Evolutionary conservation across 1,140 invertebrate genomes (phyloP), one percentile per base, ranked within the genome.

Genomic region (Drepana arcuata): DNA sequence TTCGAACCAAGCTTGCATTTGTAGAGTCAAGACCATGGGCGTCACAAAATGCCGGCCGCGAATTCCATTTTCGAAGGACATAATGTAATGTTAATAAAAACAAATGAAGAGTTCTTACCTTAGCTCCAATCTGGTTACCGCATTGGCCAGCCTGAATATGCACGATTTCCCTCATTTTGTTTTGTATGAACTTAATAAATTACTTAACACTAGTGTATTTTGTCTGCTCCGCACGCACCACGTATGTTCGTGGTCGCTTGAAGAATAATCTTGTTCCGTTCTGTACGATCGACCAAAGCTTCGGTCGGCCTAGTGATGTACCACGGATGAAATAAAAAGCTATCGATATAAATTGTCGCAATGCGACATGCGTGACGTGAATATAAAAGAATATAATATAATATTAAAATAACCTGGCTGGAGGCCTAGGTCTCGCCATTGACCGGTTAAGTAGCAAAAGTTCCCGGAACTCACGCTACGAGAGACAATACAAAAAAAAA

Each of bases 131-230:
- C 81, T 94, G 92, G 84, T 93, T 93, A 50, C 92, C 92, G 73
- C 92, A 94, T 69, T 94, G 92, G 39, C 92, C 92, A 57, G 91
- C 91, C 83, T 93, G 92, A 58, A 96, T 87, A 75, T 95, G 94
- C 41, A 96, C 92, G 68, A 96, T 96, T 90, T 96, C 95, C 80
- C 94, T 90, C 94, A 96, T 96, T 70, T 85, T 90, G 57, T 56
- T 44, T 18, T 34, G 55, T 78, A 49, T 70, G 63, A 69, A 74
- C 66, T 73, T 64, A 66, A 69, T 72, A 72, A 69, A 73, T 80
- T 77, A 80, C 70, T 75, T 80, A 74, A 67, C 71, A 75, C 67
- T 72, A 77, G 48, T 56, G 57, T 58, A 54, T 48, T 48, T 39
- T 26, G 47, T 68, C 67, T 75, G 75, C 65, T 80, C 75, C 75